These are phyloP conservation scores for Brachirus orientalis DNA, from an alignment of 2,113 vertebrate species.

Conservation along the genomic window DNA sequence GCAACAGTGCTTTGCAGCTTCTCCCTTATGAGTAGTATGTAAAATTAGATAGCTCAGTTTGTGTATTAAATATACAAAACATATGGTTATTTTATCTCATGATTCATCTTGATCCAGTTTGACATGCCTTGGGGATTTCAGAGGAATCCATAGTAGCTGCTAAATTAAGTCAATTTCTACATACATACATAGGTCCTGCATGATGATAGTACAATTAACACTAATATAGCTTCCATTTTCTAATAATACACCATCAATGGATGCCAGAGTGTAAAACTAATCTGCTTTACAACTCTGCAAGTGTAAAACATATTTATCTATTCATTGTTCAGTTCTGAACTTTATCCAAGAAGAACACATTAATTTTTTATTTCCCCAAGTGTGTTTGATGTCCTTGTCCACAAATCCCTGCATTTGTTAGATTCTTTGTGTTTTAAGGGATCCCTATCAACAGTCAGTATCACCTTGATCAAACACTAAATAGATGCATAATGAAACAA, in stretches of 20 bases:
- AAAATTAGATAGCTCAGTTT: no score
- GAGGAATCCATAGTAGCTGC: slow-evolving; percentile 16
- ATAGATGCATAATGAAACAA: background rate
- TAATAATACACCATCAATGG: background rate
- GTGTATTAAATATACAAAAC: no score
- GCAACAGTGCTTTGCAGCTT: slow-evolving; percentile 19
- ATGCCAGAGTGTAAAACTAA: no score
- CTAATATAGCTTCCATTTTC: background rate
- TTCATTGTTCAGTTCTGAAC: background rate
- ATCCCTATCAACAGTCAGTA: background rate
- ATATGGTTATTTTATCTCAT: slow-evolving; percentile 29
- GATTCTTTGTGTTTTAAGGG: no score
- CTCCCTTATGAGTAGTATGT: slow-evolving; percentile 39
- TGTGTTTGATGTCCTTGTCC: background rate
- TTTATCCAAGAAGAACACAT: background rate
- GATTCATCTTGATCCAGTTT: slow-evolving; percentile 23
- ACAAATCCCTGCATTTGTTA: no score
- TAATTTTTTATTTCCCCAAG: background rate
- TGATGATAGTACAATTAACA: background rate
- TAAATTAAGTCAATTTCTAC: no score
- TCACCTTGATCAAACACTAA: background rate
- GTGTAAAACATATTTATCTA: background rate
- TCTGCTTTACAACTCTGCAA: no score
- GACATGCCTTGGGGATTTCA: background rate
- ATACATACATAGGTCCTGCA: no score